Base-by-base conservation (phyloP, 37 sponge, comb jelly and placozoan genomes). In the Halichondria panicea region DNA sequence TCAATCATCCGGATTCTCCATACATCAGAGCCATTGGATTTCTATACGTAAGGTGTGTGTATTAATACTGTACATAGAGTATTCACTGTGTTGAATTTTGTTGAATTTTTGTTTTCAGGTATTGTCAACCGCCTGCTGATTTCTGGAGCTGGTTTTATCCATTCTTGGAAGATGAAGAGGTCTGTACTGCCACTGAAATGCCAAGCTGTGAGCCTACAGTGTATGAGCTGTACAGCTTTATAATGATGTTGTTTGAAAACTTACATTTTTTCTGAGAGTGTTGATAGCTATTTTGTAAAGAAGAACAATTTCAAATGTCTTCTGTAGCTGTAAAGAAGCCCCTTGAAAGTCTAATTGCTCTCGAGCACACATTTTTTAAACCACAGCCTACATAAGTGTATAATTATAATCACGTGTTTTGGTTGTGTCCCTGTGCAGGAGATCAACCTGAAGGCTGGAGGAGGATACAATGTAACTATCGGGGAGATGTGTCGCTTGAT, bases 151-250 rank as follows among this genome's bases (percentile, higher is more conserved):
- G 99, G 99, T 90, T 91, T 80, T 86, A 88, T 39, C 89, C 91
- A n/a, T 98, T 93, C 80, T 46, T 98, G 44, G 87, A 89, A 31
- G 96, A 96, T 44, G 83, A 82, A 48, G 99, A 98, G 99, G 99
- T 97, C 57, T 24, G 91, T 82, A 40, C 46, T 44, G 32, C 72
- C 15, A 41, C 30, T 32, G 39, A 55, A 54, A 55, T 34, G 9
- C 57, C 37, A 43, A 48, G 52, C 15, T 48, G 35, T 18, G 11
- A 48, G 33, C 5, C 22, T 38, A 1, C 21, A 3, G 22, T 38
- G 44, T n/a, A n/a, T n/a, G n/a, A n/a, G n/a, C 64, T 48, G 35
- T 46, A 36, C 60, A 42, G 31, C 30, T 66, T 22, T 4, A 27
- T 35, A 66, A 35, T 44, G 4, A 40, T 66, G 35, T 50, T 32